Percentiles rank a stretch among this genome's conserved stretches.
Conservation (phyloP, 1,140 invertebrate species). For the Mycetomoellerius zeteki region DNA sequence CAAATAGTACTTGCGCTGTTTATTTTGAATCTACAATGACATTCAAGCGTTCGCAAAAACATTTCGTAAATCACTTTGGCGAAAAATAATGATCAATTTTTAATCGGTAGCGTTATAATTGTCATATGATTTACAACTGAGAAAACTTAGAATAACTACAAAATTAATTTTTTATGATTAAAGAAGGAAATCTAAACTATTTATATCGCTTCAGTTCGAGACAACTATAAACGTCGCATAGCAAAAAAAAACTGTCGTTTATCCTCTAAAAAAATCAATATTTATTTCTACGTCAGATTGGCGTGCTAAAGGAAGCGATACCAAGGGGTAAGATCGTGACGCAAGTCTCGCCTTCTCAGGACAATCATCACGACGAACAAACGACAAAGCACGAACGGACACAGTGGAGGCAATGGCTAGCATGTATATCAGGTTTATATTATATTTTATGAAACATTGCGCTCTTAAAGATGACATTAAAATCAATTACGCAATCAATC, state of each 20-base stretch:
- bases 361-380: conserved; percentile 55
- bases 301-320: conserved; percentile 68
- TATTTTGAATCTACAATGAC: neutral
- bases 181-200: neutral
- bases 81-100: neutral
- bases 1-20: neutral
- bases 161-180: neutral
- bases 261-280: neutral
- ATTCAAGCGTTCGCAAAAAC: neutral
- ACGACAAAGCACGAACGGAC: conserved; percentile 53
- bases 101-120: neutral
- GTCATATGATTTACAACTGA: neutral
- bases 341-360: conserved; percentile 52
- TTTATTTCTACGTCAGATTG: conserved; percentile 79
- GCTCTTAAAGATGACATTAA: neutral
- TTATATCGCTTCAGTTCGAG: neutral
- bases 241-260: neutral
- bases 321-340: conserved; percentile 49
- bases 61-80: neutral
- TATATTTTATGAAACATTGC: conserved; percentile 15
- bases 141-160: neutral
- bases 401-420: conserved; percentile 85
- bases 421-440: conserved; percentile 81
- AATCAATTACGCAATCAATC: conserved; percentile 24
- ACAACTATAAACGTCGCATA: neutral